These are phyloP conservation scores for Dendrocincla fuliginosa DNA, from an alignment of 2,797 vertebrate genomes.

Conservation along the genomic window DNA sequence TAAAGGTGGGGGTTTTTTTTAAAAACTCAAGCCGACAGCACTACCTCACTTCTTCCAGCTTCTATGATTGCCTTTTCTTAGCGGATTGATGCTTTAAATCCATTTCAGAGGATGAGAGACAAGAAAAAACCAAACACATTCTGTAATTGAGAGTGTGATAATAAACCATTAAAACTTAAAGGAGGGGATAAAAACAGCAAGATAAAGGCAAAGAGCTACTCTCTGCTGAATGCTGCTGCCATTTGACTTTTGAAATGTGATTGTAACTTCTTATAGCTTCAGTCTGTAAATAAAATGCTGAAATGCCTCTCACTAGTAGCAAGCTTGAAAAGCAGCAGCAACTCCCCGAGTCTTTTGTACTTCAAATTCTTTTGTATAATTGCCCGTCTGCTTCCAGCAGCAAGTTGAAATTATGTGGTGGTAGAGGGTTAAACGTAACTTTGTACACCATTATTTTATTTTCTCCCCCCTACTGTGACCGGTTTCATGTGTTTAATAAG, in stretches of 20 bases:
- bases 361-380: not conserved
- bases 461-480: not conserved
- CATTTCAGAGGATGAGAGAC: not conserved
- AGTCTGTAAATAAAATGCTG: not conserved
- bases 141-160: not conserved
- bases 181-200: not conserved
- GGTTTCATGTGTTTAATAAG: not conserved
- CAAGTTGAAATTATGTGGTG: not conserved
- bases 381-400: not conserved
- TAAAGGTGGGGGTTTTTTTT: rapidly evolving
- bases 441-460: not conserved
- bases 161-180: not conserved
- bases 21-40: not conserved
- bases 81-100: not conserved
- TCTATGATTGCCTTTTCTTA: constrained; percentile 18
- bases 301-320: not conserved
- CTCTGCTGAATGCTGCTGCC: not conserved
- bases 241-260: not conserved
- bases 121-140: not conserved
- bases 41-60: constrained; percentile 42
- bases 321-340: not conserved
- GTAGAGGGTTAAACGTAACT: not conserved
- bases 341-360: not conserved
- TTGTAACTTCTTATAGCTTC: not conserved
- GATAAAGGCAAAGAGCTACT: not conserved